Conservation (phyloP, 92 coral and sea anemone genomes). For the Siderastrea siderea region DNA sequence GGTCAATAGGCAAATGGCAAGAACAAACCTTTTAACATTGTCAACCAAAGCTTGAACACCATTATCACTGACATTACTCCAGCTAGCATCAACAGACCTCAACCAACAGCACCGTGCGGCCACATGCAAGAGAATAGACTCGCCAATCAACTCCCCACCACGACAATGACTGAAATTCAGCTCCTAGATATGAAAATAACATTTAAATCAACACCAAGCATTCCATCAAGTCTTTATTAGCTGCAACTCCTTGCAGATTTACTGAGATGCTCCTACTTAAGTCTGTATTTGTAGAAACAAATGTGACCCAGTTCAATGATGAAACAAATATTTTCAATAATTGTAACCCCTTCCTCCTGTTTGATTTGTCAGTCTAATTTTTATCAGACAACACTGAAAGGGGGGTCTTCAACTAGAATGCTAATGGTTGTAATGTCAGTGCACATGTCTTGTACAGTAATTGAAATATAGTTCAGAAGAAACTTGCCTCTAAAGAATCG, state of each 20-base stretch:
- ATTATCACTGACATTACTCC: slow-evolving; percentile 98
- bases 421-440: too few species aligned
- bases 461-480: not conserved
- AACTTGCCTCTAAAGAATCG: slow-evolving; percentile 83
- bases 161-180: slow-evolving; percentile 94
- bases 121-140: slow-evolving; percentile 94
- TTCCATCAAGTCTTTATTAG: not conserved
- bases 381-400: too few species aligned
- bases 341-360: too few species aligned
- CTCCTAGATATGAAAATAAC: slow-evolving; percentile 61
- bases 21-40: slow-evolving; percentile 83
- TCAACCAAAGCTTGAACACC: slow-evolving; percentile 94
- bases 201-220: not conserved
- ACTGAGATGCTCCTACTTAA: not conserved
- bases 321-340: too few species aligned
- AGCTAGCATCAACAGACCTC: slow-evolving; percentile 95
- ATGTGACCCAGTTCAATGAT: too few species aligned
- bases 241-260: not conserved
- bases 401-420: too few species aligned
- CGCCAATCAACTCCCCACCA: slow-evolving; percentile 96
- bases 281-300: too few species aligned
- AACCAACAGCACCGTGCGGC: slow-evolving; percentile 89
- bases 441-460: too few species aligned
- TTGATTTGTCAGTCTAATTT: too few species aligned
- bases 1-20: not conserved